Evolutionary conservation across 92 coral and sea anemone genomes (phyloP).

Genomic region (Umimayanthus chanpuru): DNA sequence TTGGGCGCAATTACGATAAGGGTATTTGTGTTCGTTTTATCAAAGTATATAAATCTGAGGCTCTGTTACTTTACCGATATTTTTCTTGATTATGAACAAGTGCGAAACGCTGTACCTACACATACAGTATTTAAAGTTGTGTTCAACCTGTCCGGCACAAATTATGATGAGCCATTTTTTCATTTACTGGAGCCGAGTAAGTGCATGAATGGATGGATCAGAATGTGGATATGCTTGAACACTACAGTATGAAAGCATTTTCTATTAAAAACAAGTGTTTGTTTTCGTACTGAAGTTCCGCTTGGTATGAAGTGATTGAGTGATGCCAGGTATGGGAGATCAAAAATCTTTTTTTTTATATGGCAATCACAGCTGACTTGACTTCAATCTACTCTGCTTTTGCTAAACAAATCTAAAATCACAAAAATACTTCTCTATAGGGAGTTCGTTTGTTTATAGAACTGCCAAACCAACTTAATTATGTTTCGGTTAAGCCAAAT

Average conservation of each 20-base stretch:
- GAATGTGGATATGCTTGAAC: background rate
- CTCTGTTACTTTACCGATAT: background rate
- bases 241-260: background rate
- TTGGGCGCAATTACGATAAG: background rate
- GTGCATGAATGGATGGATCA: background rate
- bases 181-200: background rate
- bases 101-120: background rate
- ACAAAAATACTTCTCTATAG: background rate
- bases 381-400: background rate
- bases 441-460: background rate
- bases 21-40: background rate
- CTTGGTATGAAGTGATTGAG: background rate
- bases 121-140: no score
- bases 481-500: background rate
- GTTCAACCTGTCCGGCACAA: background rate
- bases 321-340: background rate
- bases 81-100: background rate
- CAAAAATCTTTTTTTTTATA: background rate
- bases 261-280: conserved; percentile 17
- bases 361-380: background rate
- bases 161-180: background rate
- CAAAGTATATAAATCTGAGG: background rate
- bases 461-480: background rate
- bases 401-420: background rate
- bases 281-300: conserved; percentile 23